Conservation (phyloP, 2,797 vertebrate species). For the Otolemur crassicaudatus region DNA sequence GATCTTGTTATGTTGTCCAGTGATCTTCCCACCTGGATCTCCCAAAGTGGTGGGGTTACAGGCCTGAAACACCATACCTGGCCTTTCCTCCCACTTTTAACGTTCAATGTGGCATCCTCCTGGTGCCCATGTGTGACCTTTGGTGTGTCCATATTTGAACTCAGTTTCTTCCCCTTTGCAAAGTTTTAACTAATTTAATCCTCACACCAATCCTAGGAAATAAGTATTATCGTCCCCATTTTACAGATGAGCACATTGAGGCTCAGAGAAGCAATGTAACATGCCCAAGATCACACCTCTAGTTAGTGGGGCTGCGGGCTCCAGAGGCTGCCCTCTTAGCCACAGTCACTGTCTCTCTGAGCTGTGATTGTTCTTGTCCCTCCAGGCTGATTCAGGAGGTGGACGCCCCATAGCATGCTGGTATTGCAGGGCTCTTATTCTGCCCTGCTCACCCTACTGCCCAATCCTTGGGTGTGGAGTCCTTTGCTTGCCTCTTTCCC, state of each 20-base stretch:
- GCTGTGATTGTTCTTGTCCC: neutral
- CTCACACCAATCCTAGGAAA: neutral
- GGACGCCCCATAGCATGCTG: neutral
- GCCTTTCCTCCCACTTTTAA: neutral
- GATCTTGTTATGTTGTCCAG: neutral
- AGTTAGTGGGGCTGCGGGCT: neutral
- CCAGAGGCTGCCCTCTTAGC: neutral
- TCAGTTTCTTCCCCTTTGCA: neutral
- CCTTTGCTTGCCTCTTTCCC: slow-evolving; percentile 1
- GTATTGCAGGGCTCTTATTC: neutral
- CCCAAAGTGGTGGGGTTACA: neutral
- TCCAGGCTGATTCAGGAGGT: neutral
- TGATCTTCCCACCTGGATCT: neutral
- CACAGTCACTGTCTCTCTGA: neutral
- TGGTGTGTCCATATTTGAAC: neutral
- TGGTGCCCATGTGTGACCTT: neutral
- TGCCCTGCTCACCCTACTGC: neutral
- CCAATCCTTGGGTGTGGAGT: neutral
- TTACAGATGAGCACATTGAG: neutral
- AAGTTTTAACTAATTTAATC: neutral
- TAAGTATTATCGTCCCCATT: neutral
- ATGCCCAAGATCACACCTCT: neutral
- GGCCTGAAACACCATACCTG: neutral
- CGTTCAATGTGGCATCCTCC: neutral
- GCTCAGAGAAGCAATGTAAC: neutral